Percentiles rank a stretch among this genome's conserved stretches.
These are phyloP conservation scores for Heterohyrax brucei DNA, from an alignment of 2,797 vertebrate genomes.

Conservation along the genomic window DNA sequence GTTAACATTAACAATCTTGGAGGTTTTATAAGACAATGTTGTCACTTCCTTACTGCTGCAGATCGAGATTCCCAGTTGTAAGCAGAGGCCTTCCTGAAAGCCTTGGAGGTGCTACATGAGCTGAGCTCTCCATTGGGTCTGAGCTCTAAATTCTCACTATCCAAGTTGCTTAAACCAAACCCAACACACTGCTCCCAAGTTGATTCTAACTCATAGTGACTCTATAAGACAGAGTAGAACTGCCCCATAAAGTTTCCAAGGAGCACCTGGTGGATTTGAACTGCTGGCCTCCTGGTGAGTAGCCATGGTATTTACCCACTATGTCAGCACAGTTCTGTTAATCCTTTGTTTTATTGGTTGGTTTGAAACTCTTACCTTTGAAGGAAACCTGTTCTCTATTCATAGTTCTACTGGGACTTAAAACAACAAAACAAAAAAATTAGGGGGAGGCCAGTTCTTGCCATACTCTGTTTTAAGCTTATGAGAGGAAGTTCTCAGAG, in stretches of 20 bases:
- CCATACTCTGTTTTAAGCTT: background rate
- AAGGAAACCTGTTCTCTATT: background rate
- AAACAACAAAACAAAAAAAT: too few relatives aligned
- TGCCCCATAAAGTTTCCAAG: too few relatives aligned
- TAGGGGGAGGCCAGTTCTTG: background rate
- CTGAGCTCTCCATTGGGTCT: background rate
- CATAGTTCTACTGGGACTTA: background rate
- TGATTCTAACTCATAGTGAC: too few relatives aligned
- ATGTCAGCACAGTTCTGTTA: background rate
- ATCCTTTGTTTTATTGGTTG: background rate
- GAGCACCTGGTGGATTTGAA: too few relatives aligned
- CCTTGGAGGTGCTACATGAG: background rate
- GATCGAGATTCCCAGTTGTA: background rate
- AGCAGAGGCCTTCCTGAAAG: background rate
- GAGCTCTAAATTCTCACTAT: background rate
- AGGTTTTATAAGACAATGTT: background rate
- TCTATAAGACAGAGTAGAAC: too few relatives aligned
- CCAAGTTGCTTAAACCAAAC: background rate
- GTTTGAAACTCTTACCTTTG: constrained; percentile 19
- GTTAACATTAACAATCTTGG: background rate
- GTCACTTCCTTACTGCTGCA: background rate
- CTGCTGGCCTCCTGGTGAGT: too few relatives aligned
- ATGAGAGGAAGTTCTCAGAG: background rate
- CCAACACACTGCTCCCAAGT: too few relatives aligned
- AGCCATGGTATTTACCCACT: too few relatives aligned